phyloP scores from a whole-genome alignment of 1,140 invertebrate genomes.

The Macrosteles quadrilineatus region DNA sequence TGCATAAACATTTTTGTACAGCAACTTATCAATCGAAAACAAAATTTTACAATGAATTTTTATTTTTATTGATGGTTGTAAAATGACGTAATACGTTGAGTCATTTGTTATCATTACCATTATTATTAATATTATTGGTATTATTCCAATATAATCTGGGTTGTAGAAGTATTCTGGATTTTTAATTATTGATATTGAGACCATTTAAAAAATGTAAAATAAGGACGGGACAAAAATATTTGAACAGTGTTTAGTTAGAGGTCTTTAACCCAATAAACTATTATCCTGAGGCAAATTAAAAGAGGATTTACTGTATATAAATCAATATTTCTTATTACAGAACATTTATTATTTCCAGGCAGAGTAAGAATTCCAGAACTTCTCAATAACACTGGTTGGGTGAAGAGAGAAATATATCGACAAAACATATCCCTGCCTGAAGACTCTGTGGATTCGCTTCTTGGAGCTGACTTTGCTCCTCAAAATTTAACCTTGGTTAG shows the following conservation, averaged over 20 bases:
- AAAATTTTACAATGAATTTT: too few relatives aligned
- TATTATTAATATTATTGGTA: too few relatives aligned
- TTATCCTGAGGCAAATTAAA: not conserved
- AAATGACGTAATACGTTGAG: too few relatives aligned
- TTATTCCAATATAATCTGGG: too few relatives aligned
- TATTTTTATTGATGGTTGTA: too few relatives aligned
- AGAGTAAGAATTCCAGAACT: not conserved
- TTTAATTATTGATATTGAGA: not conserved
- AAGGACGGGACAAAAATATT: not conserved
- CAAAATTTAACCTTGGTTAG: constrained; percentile 15
- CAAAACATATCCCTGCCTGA: constrained; percentile 15
- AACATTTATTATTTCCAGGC: constrained; percentile 11
- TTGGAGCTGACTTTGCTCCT: constrained; percentile 13
- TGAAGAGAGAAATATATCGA: constrained; percentile 20
- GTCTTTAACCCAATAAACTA: not conserved
- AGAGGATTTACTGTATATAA: not conserved
- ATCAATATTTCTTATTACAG: too few relatives aligned
- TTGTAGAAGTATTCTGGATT: too few relatives aligned
- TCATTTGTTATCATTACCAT: too few relatives aligned
- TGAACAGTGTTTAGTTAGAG: not conserved
- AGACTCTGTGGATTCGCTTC: constrained; percentile 3
- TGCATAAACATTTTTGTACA: too few relatives aligned
- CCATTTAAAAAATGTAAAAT: not conserved
- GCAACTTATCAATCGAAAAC: too few relatives aligned
- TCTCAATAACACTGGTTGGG: not conserved